These are phyloP conservation scores for Pogonomyrmex californicus DNA, from an alignment of 1,140 invertebrate genomes.

Conservation along the genomic window DNA sequence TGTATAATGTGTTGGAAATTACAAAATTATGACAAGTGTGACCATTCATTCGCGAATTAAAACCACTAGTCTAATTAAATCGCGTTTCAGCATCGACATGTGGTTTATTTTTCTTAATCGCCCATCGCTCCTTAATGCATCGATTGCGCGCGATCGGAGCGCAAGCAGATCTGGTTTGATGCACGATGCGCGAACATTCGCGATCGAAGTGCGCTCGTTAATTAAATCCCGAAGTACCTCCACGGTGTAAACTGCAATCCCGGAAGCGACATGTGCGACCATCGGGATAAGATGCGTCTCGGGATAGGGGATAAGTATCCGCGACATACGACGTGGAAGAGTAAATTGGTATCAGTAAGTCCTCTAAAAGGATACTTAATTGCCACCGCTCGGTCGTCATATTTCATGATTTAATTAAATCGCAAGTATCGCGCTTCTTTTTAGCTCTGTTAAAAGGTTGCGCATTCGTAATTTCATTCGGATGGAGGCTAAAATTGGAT, in stretches of 20 bases:
- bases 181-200: not conserved
- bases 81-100: not conserved
- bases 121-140: not conserved
- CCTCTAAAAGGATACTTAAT: slow-evolving; percentile 48
- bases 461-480: slow-evolving; percentile 58
- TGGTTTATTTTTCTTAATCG: not conserved
- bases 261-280: slow-evolving; percentile 42
- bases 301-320: slow-evolving; percentile 15
- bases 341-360: slow-evolving; percentile 49
- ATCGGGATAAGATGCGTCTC: slow-evolving; percentile 20
- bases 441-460: slow-evolving; percentile 54
- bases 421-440: slow-evolving; percentile 58
- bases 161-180: slow-evolving; percentile 11
- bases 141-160: not conserved
- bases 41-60: not conserved
- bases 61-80: slow-evolving; percentile 13
- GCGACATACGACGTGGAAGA: slow-evolving; percentile 14
- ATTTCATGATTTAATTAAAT: slow-evolving; percentile 63
- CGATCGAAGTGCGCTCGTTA: slow-evolving; percentile 59
- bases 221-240: slow-evolving; percentile 56
- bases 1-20: not conserved
- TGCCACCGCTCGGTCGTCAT: slow-evolving; percentile 47
- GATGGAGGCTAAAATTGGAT: slow-evolving; percentile 61
- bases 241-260: slow-evolving; percentile 25
- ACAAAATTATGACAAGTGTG: not conserved